These are phyloP conservation scores for Heliconius nattereri DNA, from an alignment of 1,140 invertebrate genomes.

Conservation along the genomic window DNA sequence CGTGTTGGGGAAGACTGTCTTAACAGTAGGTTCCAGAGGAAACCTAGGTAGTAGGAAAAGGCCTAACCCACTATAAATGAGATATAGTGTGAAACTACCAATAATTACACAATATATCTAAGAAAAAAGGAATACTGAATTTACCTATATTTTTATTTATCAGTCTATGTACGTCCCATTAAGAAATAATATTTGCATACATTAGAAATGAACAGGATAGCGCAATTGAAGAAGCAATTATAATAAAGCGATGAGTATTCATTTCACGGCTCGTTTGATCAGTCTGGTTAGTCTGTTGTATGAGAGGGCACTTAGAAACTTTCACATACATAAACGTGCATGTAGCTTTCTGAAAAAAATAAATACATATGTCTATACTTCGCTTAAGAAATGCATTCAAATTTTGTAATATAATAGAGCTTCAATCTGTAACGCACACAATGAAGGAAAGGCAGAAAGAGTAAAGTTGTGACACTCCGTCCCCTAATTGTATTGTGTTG, in stretches of 20 bases:
- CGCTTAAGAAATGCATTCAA: background rate
- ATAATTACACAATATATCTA: too few species aligned
- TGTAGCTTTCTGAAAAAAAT: background rate
- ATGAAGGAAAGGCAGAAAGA: too few species aligned
- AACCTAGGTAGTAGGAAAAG: too few species aligned
- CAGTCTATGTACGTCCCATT: background rate
- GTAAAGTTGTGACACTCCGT: too few species aligned
- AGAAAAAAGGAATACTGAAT: too few species aligned
- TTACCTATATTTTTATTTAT: background rate
- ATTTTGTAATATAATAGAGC: too few species aligned
- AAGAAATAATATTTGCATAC: background rate
- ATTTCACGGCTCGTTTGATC: constrained; percentile 66
- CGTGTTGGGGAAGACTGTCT: too few species aligned
- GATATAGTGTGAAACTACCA: too few species aligned
- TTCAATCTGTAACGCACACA: too few species aligned
- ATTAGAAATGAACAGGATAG: constrained; percentile 38
- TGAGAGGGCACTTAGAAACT: constrained; percentile 7
- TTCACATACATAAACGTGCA: background rate
- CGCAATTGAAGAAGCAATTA: constrained; percentile 41
- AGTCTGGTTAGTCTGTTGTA: constrained; percentile 2
- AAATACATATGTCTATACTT: background rate
- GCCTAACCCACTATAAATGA: too few species aligned
- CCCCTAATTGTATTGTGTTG: background rate
- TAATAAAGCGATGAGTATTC: constrained; percentile 54
- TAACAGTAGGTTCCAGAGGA: too few species aligned